Percentiles rank a stretch among this genome's conserved stretches.
Conservation (phyloP, 2,888 invertebrate species). For the Zhuqinia jingwanae region DNA sequence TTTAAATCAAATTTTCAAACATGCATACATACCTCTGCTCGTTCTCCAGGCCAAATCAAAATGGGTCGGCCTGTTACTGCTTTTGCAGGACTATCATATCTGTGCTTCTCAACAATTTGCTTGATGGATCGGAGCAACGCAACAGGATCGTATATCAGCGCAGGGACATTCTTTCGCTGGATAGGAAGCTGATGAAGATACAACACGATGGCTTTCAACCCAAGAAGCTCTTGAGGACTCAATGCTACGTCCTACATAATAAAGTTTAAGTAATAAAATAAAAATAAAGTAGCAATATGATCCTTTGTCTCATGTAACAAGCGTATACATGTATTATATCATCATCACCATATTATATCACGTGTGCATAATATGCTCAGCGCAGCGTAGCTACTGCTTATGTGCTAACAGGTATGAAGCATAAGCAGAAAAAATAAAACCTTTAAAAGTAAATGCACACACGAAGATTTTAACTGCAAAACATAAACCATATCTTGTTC, state of each 20-base stretch:
- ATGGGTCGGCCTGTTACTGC: constrained; percentile 93
- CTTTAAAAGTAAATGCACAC: background rate
- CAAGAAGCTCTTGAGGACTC: constrained; percentile 83
- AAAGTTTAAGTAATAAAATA: too few relatives aligned
- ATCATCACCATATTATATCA: too few relatives aligned
- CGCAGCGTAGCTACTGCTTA: too few relatives aligned
- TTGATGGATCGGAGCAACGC: constrained; percentile 94
- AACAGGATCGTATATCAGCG: constrained; percentile 93
- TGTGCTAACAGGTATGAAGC: too few relatives aligned
- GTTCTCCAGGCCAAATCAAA: constrained; percentile 82
- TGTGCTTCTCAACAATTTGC: constrained; percentile 92
- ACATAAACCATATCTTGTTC: too few relatives aligned
- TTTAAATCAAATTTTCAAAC: background rate
- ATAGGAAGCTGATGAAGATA: constrained; percentile 94
- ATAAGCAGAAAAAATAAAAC: background rate
- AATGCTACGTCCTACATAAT: constrained; percentile 80
- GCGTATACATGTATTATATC: too few relatives aligned
- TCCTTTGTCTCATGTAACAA: too few relatives aligned
- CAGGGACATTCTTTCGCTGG: constrained; percentile 95
- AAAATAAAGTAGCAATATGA: too few relatives aligned
- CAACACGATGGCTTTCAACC: constrained; percentile 89
- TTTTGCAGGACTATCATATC: constrained; percentile 90
- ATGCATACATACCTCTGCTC: constrained; percentile 73
- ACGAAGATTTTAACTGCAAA: too few relatives aligned
- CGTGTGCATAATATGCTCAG: too few relatives aligned